Percentiles rank a stretch among this genome's conserved stretches.
These are phyloP conservation scores for Mixornis gularis DNA, from an alignment of 2,113 vertebrate genomes.

Conservation along the genomic window DNA sequence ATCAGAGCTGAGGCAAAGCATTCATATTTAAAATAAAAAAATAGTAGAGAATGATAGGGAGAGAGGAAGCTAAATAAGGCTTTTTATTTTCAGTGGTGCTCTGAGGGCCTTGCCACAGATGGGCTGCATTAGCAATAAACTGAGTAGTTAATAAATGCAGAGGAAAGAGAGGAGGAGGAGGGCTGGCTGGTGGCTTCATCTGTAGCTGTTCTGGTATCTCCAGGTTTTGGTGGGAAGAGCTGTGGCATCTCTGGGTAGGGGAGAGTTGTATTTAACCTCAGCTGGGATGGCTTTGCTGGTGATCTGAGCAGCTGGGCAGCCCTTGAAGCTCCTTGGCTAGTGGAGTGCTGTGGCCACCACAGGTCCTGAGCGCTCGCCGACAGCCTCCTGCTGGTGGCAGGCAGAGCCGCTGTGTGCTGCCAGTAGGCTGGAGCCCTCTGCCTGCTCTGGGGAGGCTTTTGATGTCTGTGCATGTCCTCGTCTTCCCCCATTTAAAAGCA, in stretches of 20 bases:
- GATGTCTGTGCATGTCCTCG: background rate
- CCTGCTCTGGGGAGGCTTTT: background rate
- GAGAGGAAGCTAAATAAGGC: background rate
- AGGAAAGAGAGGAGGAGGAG: accelerated
- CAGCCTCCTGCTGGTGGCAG: background rate
- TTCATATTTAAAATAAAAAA: background rate
- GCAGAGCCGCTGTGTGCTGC: accelerated
- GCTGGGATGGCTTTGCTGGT: background rate
- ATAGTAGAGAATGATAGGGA: background rate
- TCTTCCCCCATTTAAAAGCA: background rate
- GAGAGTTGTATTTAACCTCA: accelerated
- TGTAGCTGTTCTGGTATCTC: too few relatives aligned
- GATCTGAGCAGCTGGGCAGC: background rate
- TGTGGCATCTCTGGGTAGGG: accelerated
- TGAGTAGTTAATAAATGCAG: background rate
- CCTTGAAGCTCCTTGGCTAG: background rate
- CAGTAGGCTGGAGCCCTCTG: background rate
- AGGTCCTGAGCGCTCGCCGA: accelerated
- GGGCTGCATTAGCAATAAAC: background rate
- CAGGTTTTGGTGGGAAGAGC: background rate
- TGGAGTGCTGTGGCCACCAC: background rate
- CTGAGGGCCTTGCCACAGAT: background rate
- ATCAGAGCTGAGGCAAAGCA: background rate
- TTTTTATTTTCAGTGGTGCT: background rate
- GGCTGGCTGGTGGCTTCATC: accelerated